Evolutionary conservation across 2,113 vertebrate species (phyloP).

Genomic region (Callipepla californica): DNA sequence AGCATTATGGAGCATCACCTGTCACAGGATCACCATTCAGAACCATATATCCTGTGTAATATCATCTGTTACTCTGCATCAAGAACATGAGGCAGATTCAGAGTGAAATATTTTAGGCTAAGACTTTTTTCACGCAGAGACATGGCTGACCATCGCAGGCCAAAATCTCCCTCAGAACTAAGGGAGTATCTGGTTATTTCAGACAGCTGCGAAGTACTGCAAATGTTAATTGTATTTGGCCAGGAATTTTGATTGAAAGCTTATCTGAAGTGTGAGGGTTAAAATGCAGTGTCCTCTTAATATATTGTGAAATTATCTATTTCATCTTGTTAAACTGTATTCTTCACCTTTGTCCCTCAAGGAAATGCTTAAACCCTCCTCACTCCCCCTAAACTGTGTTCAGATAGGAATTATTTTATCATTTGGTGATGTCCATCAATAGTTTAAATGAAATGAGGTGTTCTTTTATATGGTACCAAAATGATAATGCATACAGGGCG

Average conservation of each 20-base stretch:
- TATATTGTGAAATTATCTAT: not conserved
- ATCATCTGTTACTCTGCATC: rapidly evolving
- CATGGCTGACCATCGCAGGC: not conserved
- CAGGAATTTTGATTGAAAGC: not conserved
- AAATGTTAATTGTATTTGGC: not conserved
- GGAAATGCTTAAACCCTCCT: not conserved
- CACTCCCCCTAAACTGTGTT: not conserved
- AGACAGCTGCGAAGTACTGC: not conserved
- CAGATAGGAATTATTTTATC: not conserved
- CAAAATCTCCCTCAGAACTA: not conserved
- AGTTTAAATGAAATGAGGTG: not conserved
- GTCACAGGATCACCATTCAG: not conserved
- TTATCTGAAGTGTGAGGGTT: not conserved
- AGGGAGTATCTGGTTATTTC: not conserved
- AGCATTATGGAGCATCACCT: not conserved
- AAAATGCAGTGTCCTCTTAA: not conserved
- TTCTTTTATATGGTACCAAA: not conserved
- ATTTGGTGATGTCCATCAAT: not conserved
- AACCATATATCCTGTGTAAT: not conserved
- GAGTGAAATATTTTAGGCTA: too few species aligned
- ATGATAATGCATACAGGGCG: not conserved
- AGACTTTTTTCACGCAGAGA: not conserved
- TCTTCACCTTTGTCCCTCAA: not conserved
- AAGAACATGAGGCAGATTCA: not conserved
- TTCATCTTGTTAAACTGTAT: not conserved